Evolutionary conservation across 2,113 vertebrate species (phyloP), one percentile per base, ranked within the genome.

Genomic region (Echinops telfairi): DNA sequence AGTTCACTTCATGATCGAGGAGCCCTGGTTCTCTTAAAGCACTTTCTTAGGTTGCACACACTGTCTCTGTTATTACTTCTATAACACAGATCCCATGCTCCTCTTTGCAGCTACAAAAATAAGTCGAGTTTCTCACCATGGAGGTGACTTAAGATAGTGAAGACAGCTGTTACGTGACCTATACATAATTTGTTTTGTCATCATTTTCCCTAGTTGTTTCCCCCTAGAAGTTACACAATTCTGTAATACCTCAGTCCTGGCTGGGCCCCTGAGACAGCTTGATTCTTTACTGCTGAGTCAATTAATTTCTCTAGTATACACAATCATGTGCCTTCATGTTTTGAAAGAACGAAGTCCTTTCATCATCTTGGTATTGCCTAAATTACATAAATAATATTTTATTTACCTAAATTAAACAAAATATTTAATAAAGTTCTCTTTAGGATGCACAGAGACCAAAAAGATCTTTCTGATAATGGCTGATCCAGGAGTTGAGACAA

Each of bases 51-150:
- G 14, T 75, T 83, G 70, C 78, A 25, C 19, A 77, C 79, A 70
- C 36, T 47, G 16, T 82, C 4, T 88, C 8, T 60, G 73, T 76
- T 71, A 57, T 88, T 82, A 33, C 38, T 60, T 92, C 36, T 92
- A 31, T 1, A 53, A 1, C 17, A 10, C 20, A 60, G 20, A 31
- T 58, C 10, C 29, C 78, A 70, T 36, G 36, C 27, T 80, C 17
- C 14, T 9, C 15, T 73, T 85, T 88, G 31, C 57, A 88, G 3
- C 33, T 90, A 82, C 43, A 20, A 87, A 88, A 83, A 36, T n/a
- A 91, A 84, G 11, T 86, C 88, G 62, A 87, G 66, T 90, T 78
- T 53, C 29, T 84, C 27, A 85, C 8, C 12, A 31, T 62, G 14
- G 47, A n/a, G 57, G 1, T 2, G 47, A 47, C 2, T 82, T 82